Evolutionary conservation across 2,113 vertebrate species (phyloP), one percentile per base, ranked within the genome.

Genomic region (Bufo bufo): DNA sequence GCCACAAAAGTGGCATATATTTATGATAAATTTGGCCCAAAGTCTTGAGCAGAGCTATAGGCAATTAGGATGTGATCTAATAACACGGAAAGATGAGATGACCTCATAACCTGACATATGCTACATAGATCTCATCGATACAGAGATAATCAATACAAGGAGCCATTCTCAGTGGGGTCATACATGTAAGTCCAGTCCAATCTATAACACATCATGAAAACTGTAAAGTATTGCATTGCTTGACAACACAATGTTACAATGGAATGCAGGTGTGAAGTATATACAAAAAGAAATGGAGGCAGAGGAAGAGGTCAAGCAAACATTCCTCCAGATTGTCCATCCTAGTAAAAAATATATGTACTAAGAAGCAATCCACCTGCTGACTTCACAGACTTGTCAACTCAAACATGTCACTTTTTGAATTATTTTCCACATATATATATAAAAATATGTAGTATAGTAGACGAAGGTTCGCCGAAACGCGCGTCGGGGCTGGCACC

Each of bases 231-330:
- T 77, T 61, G 16, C 6, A 9, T 33, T 65, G 8, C 13, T 54
- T 63, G 12, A 86, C 71, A 86, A 66, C 23, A 50, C 47, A 45
- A 23, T 43, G 61, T 69, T 79, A 69, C 47, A 86, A 52, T 86
- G 56, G 47, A 69, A 79, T 47, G 61, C 74, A 79, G 61, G 85
- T 86, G 85, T 79, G 75, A 86, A 54, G 61, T 79, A 86, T 66
- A 79, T 12, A 61, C 23, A 66, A 78, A 16, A 23, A 54, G 59
- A 50, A 49, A 13, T 2, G 43, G 14, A 49, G 75, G 16, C 16
- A 47, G 75, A 54, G 59, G 2, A 50, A 78, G 75, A 69, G 84
- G 72, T 77, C 33, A 65, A 63, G 72, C 56, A 85, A 85, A 85
- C 43, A 85, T 47, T 77, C 77, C 56, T 49, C 59, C 13, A 74